Evolutionary conservation across 2,888 invertebrate genomes (phyloP).

Genomic region (Drosophila quasianomalipes): DNA sequence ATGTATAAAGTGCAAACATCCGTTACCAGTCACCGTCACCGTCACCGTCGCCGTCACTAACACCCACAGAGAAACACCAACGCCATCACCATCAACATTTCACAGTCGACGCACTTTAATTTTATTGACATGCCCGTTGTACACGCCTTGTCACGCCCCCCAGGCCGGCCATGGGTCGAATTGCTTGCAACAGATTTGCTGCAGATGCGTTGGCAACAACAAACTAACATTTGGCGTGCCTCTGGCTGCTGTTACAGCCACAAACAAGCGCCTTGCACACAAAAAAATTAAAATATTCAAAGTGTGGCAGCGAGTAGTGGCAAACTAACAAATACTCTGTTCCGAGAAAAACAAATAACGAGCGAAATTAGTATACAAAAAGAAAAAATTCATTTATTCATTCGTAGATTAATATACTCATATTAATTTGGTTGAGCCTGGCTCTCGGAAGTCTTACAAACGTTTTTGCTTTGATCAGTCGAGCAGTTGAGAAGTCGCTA

Average conservation of each 20-base stretch:
- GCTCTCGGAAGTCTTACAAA: background rate
- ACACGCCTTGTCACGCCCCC: conserved; percentile 24
- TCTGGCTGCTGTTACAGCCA: conserved; percentile 17
- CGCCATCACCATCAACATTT: conserved; percentile 27
- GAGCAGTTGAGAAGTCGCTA: background rate
- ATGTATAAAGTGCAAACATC: conserved; percentile 69
- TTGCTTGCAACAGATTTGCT: conserved; percentile 70
- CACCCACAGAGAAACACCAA: conserved; percentile 7
- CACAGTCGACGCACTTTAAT: conserved; percentile 66
- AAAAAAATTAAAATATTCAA: background rate
- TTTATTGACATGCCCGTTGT: conserved; percentile 71
- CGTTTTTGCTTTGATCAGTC: background rate
- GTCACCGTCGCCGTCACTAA: conserved; percentile 17
- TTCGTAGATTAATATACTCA: background rate
- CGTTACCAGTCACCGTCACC: conserved; percentile 51
- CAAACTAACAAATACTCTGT: conserved; percentile 10
- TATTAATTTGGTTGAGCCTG: background rate
- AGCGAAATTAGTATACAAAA: background rate
- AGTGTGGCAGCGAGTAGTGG: rapidly evolving
- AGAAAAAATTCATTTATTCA: background rate
- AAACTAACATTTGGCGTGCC: conserved; percentile 61
- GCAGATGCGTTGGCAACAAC: conserved; percentile 65
- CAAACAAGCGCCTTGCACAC: conserved; percentile 14
- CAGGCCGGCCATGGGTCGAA: conserved; percentile 7
- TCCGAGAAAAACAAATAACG: background rate